phyloP scores from a whole-genome alignment of 2,888 invertebrate genomes.

The Hirtodrosophila cameraria region DNA sequence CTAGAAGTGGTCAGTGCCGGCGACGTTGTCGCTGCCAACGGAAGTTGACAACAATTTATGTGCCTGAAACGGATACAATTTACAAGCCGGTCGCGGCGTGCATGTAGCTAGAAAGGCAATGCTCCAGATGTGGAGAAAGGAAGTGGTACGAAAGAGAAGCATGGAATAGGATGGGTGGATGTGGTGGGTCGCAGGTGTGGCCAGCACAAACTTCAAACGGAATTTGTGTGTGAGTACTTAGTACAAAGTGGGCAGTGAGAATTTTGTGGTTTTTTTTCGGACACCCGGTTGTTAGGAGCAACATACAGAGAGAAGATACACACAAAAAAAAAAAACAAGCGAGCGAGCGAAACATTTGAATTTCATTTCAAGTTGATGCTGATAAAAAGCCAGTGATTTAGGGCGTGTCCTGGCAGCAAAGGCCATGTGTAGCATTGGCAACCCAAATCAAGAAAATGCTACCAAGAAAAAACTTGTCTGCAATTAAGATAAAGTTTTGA shows the following conservation, averaged over 20 bases:
- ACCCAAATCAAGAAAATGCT: neutral
- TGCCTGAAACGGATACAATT: conserved; percentile 82
- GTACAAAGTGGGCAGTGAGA: conserved; percentile 69
- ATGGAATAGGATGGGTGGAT: neutral
- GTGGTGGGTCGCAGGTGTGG: conserved; percentile 37
- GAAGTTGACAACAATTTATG: conserved; percentile 83
- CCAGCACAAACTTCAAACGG: conserved; percentile 72
- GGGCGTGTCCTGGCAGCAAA: conserved; percentile 30
- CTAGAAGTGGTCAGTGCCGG: conserved; percentile 75
- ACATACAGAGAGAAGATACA: neutral
- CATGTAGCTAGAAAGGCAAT: conserved; percentile 39
- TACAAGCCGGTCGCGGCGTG: conserved; percentile 74
- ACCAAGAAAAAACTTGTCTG: conserved; percentile 15
- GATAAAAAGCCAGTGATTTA: conserved; percentile 73
- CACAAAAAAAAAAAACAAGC: conserved; percentile 4
- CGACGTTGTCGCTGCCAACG: conserved; percentile 79
- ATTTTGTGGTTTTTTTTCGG: conserved; percentile 44
- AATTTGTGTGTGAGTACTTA: conserved; percentile 76
- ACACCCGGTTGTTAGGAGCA: conserved; percentile 34
- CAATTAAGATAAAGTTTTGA: conserved; percentile 31
- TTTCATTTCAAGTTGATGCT: conserved; percentile 69
- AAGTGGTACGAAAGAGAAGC: too few relatives aligned
- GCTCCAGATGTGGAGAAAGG: neutral
- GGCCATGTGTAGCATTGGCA: conserved; percentile 18
- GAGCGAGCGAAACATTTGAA: conserved; percentile 66